Evolutionary conservation across 2,113 vertebrate genomes (phyloP), one percentile per base, ranked within the genome.

Genomic region (Trachemys scripta): DNA sequence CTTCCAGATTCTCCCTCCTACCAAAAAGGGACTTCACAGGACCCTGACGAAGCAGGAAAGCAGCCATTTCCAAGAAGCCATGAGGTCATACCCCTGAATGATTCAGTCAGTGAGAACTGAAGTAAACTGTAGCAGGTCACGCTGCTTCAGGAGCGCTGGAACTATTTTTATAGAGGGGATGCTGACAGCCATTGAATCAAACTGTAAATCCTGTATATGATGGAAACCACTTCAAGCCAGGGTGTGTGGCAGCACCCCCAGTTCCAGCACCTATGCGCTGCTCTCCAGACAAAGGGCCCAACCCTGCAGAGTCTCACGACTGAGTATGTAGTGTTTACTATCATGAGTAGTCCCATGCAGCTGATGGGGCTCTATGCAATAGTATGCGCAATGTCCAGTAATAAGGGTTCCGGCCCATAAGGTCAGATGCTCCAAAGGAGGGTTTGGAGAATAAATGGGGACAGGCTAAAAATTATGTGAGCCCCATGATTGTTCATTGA

Each of bases 341-440:
- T 10, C 3, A 17, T 57, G 25, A 84, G 53, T 54, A 95, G 6
- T 16, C 19, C 49, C 0, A 13, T 8, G 47, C 31, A 8, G 29
- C 14, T 47, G 79, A 90, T 0, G 0, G 50, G 5, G 24, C 5
- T 19, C 9, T 80, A 3, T 35, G 29, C 6, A 78, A 75, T 8
- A 4, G 38, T 25, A 50, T 79, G 54, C 35, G 0, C 1, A 0
- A 1, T 2, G 27, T 49, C 82, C 82, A 69, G 16, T 49, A 47
- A 49, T 24, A 1, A 65, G 6, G 59, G 27, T 2, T 7, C 50
- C 5, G 50, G 50, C 50, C 50, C 50, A 51, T 51, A 16, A 16
- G 50, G 50, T 51, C 50, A 51, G 50, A 51, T 51, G 50, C 50
- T 51, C 50, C 50, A 51, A 51, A 17, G 50, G 14, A 14, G 50